Base-by-base conservation (phyloP, 2,113 vertebrate species). In the Cololabis saira region DNA sequence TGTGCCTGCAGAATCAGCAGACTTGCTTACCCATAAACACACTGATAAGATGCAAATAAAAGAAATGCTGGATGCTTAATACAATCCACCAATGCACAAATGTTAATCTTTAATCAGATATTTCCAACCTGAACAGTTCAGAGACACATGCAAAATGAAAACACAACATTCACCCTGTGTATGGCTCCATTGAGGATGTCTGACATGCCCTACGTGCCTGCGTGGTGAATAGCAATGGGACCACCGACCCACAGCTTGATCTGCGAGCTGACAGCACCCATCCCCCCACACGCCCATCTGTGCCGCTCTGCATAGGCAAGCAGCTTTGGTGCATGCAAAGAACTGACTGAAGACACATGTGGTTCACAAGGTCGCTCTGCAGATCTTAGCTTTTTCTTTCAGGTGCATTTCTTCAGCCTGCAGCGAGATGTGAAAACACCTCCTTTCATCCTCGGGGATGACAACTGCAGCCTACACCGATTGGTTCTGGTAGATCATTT, bases 261-360 rank as follows among this genome's bases (percentile, higher is more conserved):
- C 83, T 82, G 85, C 56, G 80, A 57, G 78, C 78, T 88, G 88
- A 90, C 90, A 87, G 81, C 83, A 76, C 88, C 87, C 89, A 86
- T 90, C 87, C 90, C 88, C 90, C 87, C 65, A 71, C 71, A 78
- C 67, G 61, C 83, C 90, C 87, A 90, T 91, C 90, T 90, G 87
- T 81, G 88, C 82, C 55, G 74, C 77, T 86, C 82, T 85, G 88
- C 90, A 89, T 85, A 78, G 78, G 24, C 67, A 85, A 88, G 84
- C 81, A 82, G 86, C 44, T 63, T n/a, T 22, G 62, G 52, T 76
- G 75, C 80, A 73, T 77, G 78, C 71, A 82, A 48, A 62, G 69
- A 22, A 3, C 61, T 52, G 37, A 18, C 13, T 68, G 37, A 14
- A 62, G 61, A 63, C 78, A 74, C 75, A 67, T 64, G 74, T 58